Conservation (phyloP, 2,888 invertebrate genomes). For the Ennomos quercinarius region DNA sequence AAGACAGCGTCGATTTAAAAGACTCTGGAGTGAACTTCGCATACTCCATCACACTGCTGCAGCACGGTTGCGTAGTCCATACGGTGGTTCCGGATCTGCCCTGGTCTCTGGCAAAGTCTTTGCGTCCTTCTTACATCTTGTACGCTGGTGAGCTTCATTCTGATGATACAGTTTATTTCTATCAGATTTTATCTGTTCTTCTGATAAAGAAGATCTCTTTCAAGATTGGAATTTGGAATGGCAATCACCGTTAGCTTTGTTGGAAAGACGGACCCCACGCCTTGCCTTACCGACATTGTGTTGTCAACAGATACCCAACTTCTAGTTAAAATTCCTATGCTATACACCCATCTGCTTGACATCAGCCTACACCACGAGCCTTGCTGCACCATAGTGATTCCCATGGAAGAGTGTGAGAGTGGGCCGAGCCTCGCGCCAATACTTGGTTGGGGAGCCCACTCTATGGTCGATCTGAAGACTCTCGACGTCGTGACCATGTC, state of each 20-base stretch:
- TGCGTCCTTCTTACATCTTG: constrained; percentile 91
- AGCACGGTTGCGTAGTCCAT: constrained; percentile 93
- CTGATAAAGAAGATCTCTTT: no score
- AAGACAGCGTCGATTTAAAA: constrained; percentile 83
- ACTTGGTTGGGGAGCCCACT: constrained; percentile 81
- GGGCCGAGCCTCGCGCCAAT: constrained; percentile 89
- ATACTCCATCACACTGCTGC: constrained; percentile 92
- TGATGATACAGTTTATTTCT: no score
- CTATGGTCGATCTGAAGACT: constrained; percentile 88
- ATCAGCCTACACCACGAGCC: constrained; percentile 94
- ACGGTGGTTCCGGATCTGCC: constrained; percentile 93
- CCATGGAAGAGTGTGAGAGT: constrained; percentile 83
- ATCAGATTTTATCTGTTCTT: no score
- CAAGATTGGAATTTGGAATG: no score
- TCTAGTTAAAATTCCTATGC: constrained; percentile 92
- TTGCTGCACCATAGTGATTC: constrained; percentile 91
- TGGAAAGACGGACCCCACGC: no score
- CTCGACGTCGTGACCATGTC: constrained; percentile 89
- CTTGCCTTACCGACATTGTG: not conserved
- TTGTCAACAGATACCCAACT: constrained; percentile 89
- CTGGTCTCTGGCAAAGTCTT: constrained; percentile 90
- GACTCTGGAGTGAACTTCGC: constrained; percentile 92
- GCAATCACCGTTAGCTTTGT: no score
- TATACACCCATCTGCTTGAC: constrained; percentile 94
- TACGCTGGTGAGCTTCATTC: constrained; percentile 82